Evolutionary conservation across 2,888 invertebrate species (phyloP).

Genomic region (Philereme vetulata): DNA sequence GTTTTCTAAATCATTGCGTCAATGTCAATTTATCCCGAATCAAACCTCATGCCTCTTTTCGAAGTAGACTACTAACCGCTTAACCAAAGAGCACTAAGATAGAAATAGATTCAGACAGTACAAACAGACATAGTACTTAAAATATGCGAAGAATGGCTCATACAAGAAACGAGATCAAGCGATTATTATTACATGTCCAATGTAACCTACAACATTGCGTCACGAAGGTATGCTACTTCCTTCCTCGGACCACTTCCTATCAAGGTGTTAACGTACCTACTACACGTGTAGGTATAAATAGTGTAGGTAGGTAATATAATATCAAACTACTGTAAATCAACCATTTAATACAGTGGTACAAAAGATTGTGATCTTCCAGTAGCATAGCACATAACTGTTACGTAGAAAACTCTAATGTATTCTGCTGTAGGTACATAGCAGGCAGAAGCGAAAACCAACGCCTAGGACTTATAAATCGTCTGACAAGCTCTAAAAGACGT

Average conservation of each 20-base stretch:
- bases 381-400: not conserved
- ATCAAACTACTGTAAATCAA: too few species aligned
- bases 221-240: conserved; percentile 23
- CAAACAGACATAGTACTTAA: conserved; percentile 6
- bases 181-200: conserved; percentile 26
- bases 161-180: conserved; percentile 29
- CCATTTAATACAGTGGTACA: conserved; percentile 2
- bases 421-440: not conserved
- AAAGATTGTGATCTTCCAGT: not conserved
- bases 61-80: too few species aligned
- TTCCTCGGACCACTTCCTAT: conserved; percentile 30
- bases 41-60: too few species aligned
- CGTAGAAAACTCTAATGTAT: conserved; percentile 1
- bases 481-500: too few species aligned
- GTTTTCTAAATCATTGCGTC: too few species aligned
- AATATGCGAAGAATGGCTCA: conserved; percentile 26
- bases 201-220: conserved; percentile 27
- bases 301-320: too few species aligned
- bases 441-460: too few species aligned
- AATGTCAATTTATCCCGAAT: too few species aligned
- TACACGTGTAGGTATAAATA: not conserved
- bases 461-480: too few species aligned
- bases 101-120: conserved; percentile 13
- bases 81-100: conserved; percentile 16
- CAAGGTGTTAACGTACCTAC: conserved; percentile 21